Conservation (phyloP, 2,113 vertebrate species). For the Antechinus flavipes region DNA sequence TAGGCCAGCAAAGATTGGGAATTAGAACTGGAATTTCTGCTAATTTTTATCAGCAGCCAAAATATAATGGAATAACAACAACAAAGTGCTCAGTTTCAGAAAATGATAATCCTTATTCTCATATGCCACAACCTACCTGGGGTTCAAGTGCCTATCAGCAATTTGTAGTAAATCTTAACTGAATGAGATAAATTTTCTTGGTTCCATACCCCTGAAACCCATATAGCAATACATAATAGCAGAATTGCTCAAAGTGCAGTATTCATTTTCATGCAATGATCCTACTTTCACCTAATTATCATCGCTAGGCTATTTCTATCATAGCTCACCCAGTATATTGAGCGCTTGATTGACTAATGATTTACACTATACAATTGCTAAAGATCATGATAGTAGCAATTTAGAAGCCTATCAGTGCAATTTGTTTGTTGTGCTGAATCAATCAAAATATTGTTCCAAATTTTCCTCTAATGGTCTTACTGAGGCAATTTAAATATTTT, state of each 20-base stretch:
- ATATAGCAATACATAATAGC: constrained; percentile 3
- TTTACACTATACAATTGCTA: constrained; percentile 67
- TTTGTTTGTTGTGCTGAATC: constrained; percentile 80
- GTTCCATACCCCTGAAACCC: constrained; percentile 33
- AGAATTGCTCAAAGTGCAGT: constrained; percentile 39
- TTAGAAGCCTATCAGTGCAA: constrained; percentile 75
- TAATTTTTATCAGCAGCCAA: neutral
- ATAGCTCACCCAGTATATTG: constrained; percentile 9
- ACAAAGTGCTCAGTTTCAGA: neutral
- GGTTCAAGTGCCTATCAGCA: constrained; percentile 27
- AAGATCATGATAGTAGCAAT: constrained; percentile 76
- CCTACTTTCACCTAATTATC: constrained; percentile 70
- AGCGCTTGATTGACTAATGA: constrained; percentile 70
- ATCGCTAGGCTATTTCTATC: constrained; percentile 64
- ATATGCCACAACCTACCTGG: constrained; percentile 43
- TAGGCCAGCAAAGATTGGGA: constrained; percentile 37
- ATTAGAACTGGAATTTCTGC: neutral
- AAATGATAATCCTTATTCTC: constrained; percentile 51
- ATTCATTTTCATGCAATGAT: constrained; percentile 64
- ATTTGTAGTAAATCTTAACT: constrained; percentile 65
- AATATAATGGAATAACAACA: neutral
- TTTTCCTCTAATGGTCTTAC: constrained; percentile 75
- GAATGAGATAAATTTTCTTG: constrained; percentile 51
- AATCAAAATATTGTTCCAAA: constrained; percentile 76
- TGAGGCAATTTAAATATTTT: constrained; percentile 78